Conservation (phyloP, 2,888 invertebrate species). For the Cephonodes hylas region DNA sequence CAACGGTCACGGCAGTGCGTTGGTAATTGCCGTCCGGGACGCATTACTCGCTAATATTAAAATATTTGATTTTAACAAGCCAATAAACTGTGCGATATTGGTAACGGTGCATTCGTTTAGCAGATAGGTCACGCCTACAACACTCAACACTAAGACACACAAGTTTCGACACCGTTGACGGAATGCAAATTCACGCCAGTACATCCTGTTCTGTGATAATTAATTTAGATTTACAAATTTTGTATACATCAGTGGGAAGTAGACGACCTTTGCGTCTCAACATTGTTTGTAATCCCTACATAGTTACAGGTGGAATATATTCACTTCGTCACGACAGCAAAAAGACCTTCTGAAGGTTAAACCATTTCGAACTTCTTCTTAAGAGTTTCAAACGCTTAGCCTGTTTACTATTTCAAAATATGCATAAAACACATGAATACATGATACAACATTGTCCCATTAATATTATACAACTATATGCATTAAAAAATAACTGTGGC, state of each 20-base stretch:
- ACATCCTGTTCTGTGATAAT: too few species aligned
- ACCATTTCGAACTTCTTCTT: too few species aligned
- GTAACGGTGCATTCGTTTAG: conserved; percentile 44
- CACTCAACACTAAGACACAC: conserved; percentile 44
- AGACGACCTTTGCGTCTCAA: too few species aligned
- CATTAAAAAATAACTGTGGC: neutral
- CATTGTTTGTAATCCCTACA: too few species aligned
- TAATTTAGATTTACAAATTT: too few species aligned
- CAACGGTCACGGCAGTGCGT: conserved; percentile 14
- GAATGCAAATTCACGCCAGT: conserved; percentile 19
- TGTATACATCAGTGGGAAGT: too few species aligned
- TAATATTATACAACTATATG: neutral
- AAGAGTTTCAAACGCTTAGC: too few species aligned
- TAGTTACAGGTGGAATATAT: too few species aligned
- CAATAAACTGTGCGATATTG: conserved; percentile 11
- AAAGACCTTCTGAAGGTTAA: too few species aligned
- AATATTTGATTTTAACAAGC: conserved; percentile 10
- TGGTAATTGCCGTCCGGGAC: conserved; percentile 1
- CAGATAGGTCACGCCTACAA: conserved; percentile 50
- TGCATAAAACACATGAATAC: neutral
- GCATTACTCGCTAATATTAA: neutral
- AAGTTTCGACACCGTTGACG: conserved; percentile 38
- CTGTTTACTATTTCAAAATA: too few species aligned
- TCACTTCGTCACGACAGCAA: too few species aligned
- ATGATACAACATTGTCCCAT: neutral